A percentile compares a stretch with the other conserved stretches of the same genome.
phyloP scores from a whole-genome alignment of 2,113 vertebrate genomes.

The Crotalus tigris region DNA sequence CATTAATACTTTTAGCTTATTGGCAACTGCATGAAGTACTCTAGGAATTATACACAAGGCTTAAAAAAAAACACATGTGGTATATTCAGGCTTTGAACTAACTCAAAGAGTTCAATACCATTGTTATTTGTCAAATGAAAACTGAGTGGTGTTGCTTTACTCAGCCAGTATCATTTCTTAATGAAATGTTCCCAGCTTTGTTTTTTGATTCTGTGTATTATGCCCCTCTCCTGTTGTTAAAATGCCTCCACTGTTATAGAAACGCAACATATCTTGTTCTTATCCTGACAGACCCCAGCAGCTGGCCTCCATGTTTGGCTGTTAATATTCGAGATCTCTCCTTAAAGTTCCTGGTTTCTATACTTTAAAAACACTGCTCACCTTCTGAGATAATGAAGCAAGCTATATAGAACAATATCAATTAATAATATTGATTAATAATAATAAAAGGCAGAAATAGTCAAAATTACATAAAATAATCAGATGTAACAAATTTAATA shows the following conservation, averaged over 20 bases:
- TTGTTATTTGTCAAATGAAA: not conserved
- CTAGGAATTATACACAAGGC: not conserved
- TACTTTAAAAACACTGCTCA: not conserved
- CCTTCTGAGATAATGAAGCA: not conserved
- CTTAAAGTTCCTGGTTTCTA: not conserved
- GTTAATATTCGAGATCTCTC: not conserved
- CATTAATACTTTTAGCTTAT: not conserved
- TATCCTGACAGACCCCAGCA: not conserved
- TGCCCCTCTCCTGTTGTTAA: not conserved
- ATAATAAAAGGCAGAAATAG: not conserved
- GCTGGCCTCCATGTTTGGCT: not conserved
- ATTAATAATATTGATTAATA: not conserved
- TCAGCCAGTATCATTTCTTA: too few species aligned
- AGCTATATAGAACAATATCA: not conserved
- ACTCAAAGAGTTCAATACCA: not conserved
- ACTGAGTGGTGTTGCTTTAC: not conserved
- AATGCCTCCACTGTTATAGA: too few species aligned
- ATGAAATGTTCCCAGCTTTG: not conserved
- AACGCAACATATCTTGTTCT: not conserved
- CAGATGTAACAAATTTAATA: not conserved
- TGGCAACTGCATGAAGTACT: not conserved
- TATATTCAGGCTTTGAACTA: not conserved
- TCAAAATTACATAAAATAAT: not conserved
- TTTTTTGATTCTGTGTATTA: not conserved
- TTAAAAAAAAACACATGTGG: not conserved